Evolutionary conservation across 2,797 vertebrate species (phyloP), one percentile per base, ranked within the genome.

Genomic region (Echiichthys vipera): DNA sequence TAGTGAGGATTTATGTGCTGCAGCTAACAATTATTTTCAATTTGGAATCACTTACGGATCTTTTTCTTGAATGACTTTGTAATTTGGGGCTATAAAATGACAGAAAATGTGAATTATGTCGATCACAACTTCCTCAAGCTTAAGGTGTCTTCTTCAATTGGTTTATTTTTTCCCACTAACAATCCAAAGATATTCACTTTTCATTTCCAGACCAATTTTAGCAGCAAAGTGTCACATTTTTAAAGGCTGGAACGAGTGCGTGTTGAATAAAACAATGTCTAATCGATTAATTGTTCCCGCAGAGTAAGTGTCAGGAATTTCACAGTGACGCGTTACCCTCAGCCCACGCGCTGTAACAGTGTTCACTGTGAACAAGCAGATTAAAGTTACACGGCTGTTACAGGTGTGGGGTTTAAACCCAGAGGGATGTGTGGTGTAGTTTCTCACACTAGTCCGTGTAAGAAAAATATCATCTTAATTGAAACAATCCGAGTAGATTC

Each of bases 371-470:
- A 66, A 53, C 36, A 50, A 32, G 5, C 47, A 64, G 40, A 57
- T 76, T 56, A 34, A 62, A 70, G 27, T 49, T 42, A 14, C n/a
- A 20, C 45, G 40, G 24, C 68, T 55, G 17, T 54, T 73, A 66
- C 70, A 22, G 27, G 57, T 36, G 40, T 63, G 14, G 34, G 17
- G 45, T 73, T 59, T 14, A 54, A 58, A 20, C 25, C 6, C 22
- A 27, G 36, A 53, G 24, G 46, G 34, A 51, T 15, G 14, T 18
- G 14, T 3, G 29, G 51, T n/a, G n/a, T n/a, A n/a, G n/a, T n/a
- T n/a, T n/a, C n/a, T n/a, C n/a, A n/a, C n/a, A 10, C 9, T 14
- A 22, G 15, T 30, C 2, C 18, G 10, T n/a, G 10, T 15, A 17
- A 18, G 27, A 32, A 37, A 18, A 36, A 29, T 3, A 15, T 45